Percentiles rank a stretch among this genome's conserved stretches.
These are phyloP conservation scores for Amblyopsis hoosieri DNA, from an alignment of 2,797 vertebrate genomes.

Conservation along the genomic window DNA sequence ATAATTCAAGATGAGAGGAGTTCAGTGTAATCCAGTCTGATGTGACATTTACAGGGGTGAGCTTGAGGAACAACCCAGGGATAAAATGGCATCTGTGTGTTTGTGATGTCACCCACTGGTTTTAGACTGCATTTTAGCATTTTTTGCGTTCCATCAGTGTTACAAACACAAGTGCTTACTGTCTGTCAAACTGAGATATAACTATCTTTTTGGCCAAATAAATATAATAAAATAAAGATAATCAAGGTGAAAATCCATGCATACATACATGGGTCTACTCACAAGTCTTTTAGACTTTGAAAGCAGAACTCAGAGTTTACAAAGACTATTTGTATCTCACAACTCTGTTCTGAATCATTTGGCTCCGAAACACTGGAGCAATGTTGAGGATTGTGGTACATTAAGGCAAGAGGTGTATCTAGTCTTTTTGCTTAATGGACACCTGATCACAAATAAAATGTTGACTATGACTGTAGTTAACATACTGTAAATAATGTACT, in stretches of 20 bases:
- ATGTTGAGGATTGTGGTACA: slow-evolving; percentile 31
- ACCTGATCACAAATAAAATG: slow-evolving; percentile 57
- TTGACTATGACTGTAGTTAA: slow-evolving; percentile 79
- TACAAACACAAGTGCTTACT: slow-evolving; percentile 15
- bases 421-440: slow-evolving; percentile 51
- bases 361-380: slow-evolving; percentile 59
- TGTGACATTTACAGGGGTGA: slow-evolving; percentile 41
- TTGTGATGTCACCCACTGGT: slow-evolving; percentile 4
- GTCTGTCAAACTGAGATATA: background rate
- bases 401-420: slow-evolving; percentile 32
- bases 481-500: slow-evolving; percentile 73
- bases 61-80: slow-evolving; percentile 47
- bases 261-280: slow-evolving; percentile 15
- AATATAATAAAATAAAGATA: too few relatives aligned
- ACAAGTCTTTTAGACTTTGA: slow-evolving; percentile 25
- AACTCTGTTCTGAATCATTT: slow-evolving; percentile 20
- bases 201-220: background rate
- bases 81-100: too few relatives aligned
- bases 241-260: background rate
- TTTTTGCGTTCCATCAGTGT: slow-evolving; percentile 1
- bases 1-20: slow-evolving; percentile 47
- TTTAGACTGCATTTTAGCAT: slow-evolving; percentile 1
- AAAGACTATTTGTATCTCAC: slow-evolving; percentile 5
- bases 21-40: slow-evolving; percentile 57
- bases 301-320: slow-evolving; percentile 6